phyloP scores from a whole-genome alignment of 2,113 vertebrate genomes.

The Percina caprodes region DNA sequence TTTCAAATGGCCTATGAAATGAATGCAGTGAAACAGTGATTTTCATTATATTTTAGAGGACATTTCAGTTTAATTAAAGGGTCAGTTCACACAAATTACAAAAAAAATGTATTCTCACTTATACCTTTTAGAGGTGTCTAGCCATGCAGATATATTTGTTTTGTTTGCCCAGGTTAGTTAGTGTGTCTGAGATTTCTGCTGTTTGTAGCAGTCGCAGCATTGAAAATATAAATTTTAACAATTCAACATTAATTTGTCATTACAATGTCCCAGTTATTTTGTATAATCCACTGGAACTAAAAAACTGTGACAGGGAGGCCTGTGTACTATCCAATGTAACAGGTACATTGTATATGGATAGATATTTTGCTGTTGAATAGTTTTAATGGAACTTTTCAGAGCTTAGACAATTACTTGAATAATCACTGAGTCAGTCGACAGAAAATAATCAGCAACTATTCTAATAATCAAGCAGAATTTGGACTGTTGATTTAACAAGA shows the following conservation, averaged over 20 bases:
- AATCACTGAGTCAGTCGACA: background rate
- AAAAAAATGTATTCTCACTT: background rate
- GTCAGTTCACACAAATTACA: background rate
- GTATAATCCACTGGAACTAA: background rate
- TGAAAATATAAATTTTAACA: background rate
- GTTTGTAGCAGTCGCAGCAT: background rate
- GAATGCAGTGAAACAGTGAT: background rate
- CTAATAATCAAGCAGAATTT: background rate
- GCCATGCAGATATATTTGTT: background rate
- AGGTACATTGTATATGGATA: background rate
- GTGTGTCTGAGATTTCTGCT: background rate
- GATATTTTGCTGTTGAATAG: background rate
- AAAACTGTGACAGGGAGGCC: background rate
- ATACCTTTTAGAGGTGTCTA: background rate
- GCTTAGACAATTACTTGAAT: background rate
- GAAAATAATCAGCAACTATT: background rate
- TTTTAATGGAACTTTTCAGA: background rate
- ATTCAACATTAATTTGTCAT: background rate
- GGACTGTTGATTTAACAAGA: background rate
- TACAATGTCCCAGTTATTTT: background rate
- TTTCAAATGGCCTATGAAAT: conserved; percentile 5
- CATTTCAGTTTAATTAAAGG: background rate
- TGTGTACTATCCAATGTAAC: background rate
- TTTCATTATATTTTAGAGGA: background rate
- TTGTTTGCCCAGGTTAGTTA: background rate